These are phyloP conservation scores for Strongylocentrotus purpuratus DNA, from an alignment of 35 echinoderm and acorn worm genomes.

Conservation along the genomic window DNA sequence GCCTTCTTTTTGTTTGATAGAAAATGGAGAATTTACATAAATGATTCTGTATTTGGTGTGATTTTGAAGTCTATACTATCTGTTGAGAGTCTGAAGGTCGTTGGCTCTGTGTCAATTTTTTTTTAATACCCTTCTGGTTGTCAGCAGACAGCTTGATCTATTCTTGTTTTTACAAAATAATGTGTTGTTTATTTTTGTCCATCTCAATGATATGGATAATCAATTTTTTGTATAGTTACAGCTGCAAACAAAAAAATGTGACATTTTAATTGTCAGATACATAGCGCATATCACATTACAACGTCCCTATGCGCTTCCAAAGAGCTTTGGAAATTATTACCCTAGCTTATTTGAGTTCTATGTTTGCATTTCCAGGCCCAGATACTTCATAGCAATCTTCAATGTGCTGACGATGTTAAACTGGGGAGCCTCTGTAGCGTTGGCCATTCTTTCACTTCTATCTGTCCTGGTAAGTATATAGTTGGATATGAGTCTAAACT, in stretches of 20 bases:
- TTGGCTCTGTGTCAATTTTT: no score
- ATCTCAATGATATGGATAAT: not conserved
- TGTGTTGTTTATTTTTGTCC: not conserved
- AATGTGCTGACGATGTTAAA: slow-evolving; percentile 67
- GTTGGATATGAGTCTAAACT: no score
- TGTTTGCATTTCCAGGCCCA: slow-evolving; percentile 63
- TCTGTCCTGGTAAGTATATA: slow-evolving; percentile 71
- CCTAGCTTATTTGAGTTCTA: not conserved
- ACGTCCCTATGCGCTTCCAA: no score
- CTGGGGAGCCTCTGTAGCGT: slow-evolving; percentile 60
- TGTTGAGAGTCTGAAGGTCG: no score
- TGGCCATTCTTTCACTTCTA: slow-evolving; percentile 58
- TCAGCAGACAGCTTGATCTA: not conserved
- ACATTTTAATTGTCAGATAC: not conserved
- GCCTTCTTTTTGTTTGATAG: no score
- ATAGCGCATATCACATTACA: no score
- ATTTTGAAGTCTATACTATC: no score
- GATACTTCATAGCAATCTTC: slow-evolving; percentile 76
- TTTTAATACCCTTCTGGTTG: not conserved
- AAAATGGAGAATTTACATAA: no score
- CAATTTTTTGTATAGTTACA: no score
- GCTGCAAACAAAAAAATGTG: not conserved
- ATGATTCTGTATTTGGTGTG: no score
- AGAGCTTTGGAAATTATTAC: no score
- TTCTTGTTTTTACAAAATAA: not conserved